Evolutionary conservation across 2,888 invertebrate species (phyloP).

Genomic region (Tetranychus piercei): DNA sequence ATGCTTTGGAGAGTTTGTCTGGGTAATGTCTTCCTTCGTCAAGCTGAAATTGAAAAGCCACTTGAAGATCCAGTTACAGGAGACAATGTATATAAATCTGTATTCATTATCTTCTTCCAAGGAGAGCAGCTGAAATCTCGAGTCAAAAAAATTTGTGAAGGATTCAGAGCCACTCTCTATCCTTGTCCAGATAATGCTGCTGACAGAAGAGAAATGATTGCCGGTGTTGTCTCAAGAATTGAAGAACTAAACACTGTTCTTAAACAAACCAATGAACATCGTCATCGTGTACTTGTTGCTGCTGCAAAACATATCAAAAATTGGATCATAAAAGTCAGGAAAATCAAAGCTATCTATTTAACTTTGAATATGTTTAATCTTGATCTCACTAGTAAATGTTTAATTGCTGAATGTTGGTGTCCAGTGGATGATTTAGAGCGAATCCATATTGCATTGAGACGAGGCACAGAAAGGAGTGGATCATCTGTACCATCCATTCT

Average conservation of each 20-base stretch:
- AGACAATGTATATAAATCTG: constrained; percentile 85
- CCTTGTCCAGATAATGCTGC: constrained; percentile 94
- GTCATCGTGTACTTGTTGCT: constrained; percentile 86
- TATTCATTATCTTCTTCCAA: constrained; percentile 59
- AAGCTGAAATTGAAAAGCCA: constrained; percentile 81
- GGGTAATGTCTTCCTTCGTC: constrained; percentile 86
- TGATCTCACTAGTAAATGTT: constrained; percentile 96
- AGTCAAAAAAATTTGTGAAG: constrained; percentile 97
- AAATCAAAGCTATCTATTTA: constrained; percentile 97
- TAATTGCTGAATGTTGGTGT: constrained; percentile 97
- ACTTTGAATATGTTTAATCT: constrained; percentile 92
- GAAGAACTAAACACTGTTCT: constrained; percentile 94
- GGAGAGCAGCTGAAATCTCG: constrained; percentile 91
- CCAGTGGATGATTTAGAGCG: constrained; percentile 71
- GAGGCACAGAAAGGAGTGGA: constrained; percentile 83
- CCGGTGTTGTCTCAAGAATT: constrained; percentile 94
- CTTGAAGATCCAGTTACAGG: constrained; percentile 81
- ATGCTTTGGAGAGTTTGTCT: constrained; percentile 96
- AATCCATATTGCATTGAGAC: constrained; percentile 71
- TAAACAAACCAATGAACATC: constrained; percentile 92
- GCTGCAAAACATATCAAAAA: constrained; percentile 96
- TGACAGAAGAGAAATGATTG: constrained; percentile 90
- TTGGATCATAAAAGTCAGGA: constrained; percentile 92
- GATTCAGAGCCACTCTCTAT: constrained; percentile 92
- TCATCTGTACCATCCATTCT: constrained; percentile 87